These are phyloP conservation scores for Hirudinaria manillensis DNA, from an alignment of 2,888 invertebrate species.

Conservation along the genomic window DNA sequence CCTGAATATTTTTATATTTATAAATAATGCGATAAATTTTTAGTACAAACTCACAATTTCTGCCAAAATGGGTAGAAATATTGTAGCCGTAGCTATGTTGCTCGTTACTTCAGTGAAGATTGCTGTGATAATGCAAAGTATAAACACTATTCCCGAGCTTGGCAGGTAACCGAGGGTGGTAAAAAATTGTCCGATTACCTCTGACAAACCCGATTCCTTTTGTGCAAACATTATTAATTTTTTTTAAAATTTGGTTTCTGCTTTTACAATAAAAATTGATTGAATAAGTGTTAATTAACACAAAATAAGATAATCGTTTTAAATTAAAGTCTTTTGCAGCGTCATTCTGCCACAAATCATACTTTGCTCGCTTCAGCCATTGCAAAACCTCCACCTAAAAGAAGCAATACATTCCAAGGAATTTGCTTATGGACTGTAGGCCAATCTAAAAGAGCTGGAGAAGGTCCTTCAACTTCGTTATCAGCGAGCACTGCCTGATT, in stretches of 20 bases:
- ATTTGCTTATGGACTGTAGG: conserved; percentile 74
- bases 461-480: conserved; percentile 27
- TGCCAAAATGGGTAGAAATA: conserved; percentile 50
- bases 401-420: conserved; percentile 81
- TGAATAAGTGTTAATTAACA: too few species aligned
- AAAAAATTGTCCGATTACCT: conserved; percentile 45
- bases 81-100: conserved; percentile 49
- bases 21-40: too few species aligned
- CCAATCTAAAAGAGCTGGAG: conserved; percentile 59
- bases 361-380: conserved; percentile 75
- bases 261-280: not conserved
- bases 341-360: too few species aligned
- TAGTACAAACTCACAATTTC: conserved; percentile 39
- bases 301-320: too few species aligned
- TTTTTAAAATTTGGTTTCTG: not conserved
- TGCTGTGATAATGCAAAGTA: conserved; percentile 46
- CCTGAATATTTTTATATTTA: conserved; percentile 57
- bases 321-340: too few species aligned
- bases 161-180: conserved; percentile 42
- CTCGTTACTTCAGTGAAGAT: conserved; percentile 50
- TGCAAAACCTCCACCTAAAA: conserved; percentile 83
- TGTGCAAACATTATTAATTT: not conserved
- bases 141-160: conserved; percentile 45
- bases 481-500: conserved; percentile 24
- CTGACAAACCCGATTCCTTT: conserved; percentile 47